Percentiles rank a stretch among this genome's conserved stretches.
These are phyloP conservation scores for Linyphia triangularis DNA, from an alignment of 2,888 invertebrate species.

Conservation along the genomic window DNA sequence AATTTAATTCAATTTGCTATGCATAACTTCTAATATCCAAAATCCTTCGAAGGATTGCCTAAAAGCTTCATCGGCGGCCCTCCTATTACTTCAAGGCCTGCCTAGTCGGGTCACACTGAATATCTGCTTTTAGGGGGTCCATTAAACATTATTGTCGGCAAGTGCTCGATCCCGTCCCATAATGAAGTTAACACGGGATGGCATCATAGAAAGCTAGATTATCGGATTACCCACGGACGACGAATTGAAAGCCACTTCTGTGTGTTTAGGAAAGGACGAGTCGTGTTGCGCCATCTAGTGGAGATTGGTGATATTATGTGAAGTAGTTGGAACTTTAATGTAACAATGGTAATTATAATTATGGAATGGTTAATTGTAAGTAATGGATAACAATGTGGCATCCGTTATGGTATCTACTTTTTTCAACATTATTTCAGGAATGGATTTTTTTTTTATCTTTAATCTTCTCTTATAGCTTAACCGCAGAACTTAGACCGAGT, in stretches of 20 bases:
- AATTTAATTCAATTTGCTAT: constrained; percentile 26
- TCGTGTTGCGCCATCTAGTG: constrained; percentile 27
- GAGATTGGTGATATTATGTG: background rate
- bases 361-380: background rate
- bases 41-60: background rate
- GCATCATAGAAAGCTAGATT: constrained; percentile 72
- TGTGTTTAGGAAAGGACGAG: background rate
- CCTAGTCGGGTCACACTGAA: constrained; percentile 28
- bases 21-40: background rate
- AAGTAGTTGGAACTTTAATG: background rate
- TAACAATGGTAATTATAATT: background rate
- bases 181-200: constrained; percentile 75
- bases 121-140: constrained; percentile 72
- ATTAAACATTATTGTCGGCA: constrained; percentile 75
- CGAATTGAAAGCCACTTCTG: constrained; percentile 6
- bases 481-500: no score
- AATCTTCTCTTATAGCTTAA: no score
- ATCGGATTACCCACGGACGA: constrained; percentile 69
- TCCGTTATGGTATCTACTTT: no score
- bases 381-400: no score
- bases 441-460: no score
- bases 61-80: constrained; percentile 38
- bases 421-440: no score
- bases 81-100: constrained; percentile 24
- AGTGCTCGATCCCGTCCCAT: constrained; percentile 64